phyloP scores from a whole-genome alignment of 2,113 vertebrate species.

The Halcyon malimbica region DNA sequence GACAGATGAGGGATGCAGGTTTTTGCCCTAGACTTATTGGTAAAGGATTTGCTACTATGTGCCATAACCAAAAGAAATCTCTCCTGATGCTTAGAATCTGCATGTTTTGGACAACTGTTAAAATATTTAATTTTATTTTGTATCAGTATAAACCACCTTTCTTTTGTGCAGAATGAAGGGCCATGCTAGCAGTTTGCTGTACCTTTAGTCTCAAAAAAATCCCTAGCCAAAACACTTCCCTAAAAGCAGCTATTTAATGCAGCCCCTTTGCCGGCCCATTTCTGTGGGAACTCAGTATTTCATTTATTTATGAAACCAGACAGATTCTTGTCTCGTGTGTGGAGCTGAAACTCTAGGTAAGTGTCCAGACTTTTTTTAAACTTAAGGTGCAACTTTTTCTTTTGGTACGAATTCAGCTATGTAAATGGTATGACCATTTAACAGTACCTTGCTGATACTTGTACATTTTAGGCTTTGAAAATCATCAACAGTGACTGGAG shows the following conservation, averaged over 20 bases:
- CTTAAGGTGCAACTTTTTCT: not conserved
- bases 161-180: not conserved
- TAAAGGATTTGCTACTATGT: not conserved
- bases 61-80: not conserved
- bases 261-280: constrained; percentile 44
- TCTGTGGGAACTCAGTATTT: constrained; percentile 32
- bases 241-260: constrained; percentile 80
- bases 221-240: constrained; percentile 78
- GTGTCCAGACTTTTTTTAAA: constrained; percentile 3
- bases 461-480: not conserved
- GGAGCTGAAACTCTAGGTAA: constrained; percentile 63
- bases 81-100: not conserved
- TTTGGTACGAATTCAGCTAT: not conserved
- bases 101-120: not conserved
- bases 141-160: not conserved
- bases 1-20: not conserved
- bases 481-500: not conserved
- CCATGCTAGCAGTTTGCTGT: constrained; percentile 30
- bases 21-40: not conserved
- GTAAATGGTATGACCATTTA: not conserved
- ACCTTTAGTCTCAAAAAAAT: constrained; percentile 73
- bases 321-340: not conserved
- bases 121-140: not conserved
- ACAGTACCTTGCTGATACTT: not conserved
- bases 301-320: constrained; percentile 25